These are phyloP conservation scores for Lophura nycthemera DNA, from an alignment of 2,113 vertebrate species.

Conservation along the genomic window DNA sequence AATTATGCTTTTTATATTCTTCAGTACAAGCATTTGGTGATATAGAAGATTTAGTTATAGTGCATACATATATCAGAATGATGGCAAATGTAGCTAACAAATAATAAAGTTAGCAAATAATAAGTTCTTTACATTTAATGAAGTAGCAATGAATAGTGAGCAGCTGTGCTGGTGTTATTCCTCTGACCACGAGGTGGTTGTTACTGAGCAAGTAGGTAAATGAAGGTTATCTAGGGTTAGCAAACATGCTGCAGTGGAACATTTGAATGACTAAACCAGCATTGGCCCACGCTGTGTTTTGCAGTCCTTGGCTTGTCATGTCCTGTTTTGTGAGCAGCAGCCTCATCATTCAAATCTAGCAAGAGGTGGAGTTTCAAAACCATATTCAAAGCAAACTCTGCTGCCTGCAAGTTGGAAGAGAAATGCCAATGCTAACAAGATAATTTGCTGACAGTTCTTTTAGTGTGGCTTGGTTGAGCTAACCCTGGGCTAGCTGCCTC, in stretches of 20 bases:
- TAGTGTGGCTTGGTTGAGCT: neutral
- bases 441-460: neutral
- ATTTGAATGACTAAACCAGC: neutral
- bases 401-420: neutral
- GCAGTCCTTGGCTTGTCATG: neutral
- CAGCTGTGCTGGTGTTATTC: constrained; percentile 10
- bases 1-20: neutral
- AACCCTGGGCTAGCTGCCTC: neutral
- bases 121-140: constrained; percentile 5
- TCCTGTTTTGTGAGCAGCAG: neutral
- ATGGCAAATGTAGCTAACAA: neutral
- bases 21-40: neutral
- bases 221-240: constrained; percentile 44
- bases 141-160: constrained; percentile 26
- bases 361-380: neutral
- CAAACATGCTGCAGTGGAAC: neutral
- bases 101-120: neutral
- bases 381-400: neutral
- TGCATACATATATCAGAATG: neutral
- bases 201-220: constrained; percentile 39
- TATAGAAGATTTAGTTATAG: neutral
- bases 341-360: neutral
- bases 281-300: neutral
- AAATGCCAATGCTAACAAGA: neutral
- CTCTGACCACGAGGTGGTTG: constrained; percentile 29